Conservation (phyloP, 2,888 invertebrate genomes). For the Drosophila lacicola region DNA sequence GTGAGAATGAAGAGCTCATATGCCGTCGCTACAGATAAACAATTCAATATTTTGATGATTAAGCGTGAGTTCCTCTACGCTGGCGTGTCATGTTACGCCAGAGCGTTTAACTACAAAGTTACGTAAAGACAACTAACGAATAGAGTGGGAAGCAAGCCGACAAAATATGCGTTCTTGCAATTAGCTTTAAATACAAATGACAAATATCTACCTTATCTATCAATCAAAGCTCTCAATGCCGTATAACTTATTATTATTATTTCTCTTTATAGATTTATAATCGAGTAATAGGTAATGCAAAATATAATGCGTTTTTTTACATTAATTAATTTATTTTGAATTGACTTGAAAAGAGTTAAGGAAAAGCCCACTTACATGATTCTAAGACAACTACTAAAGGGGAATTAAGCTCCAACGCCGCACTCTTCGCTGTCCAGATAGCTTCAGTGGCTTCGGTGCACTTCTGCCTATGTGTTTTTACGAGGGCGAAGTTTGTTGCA, state of each 20-base stretch:
- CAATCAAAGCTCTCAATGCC: background rate
- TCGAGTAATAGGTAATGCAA: too few species aligned
- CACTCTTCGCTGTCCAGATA: background rate
- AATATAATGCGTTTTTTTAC: background rate
- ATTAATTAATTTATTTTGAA: background rate
- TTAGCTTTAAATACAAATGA: background rate
- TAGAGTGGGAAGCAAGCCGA: too few species aligned
- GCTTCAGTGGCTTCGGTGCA: background rate
- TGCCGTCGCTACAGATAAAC: too few species aligned
- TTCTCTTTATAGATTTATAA: background rate
- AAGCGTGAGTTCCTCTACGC: too few species aligned
- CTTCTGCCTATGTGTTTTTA: background rate
- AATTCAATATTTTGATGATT: too few species aligned
- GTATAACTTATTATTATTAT: background rate
- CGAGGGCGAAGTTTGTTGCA: background rate
- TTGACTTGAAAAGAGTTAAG: background rate
- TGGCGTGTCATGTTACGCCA: too few species aligned
- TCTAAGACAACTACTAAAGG: background rate
- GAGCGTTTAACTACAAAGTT: too few species aligned
- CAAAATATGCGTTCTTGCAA: background rate
- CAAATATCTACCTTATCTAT: background rate
- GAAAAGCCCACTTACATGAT: background rate
- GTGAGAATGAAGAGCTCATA: too few species aligned
- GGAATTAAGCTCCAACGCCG: background rate
- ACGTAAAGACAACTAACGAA: too few species aligned